Percentiles rank a stretch among this genome's conserved stretches.
These are phyloP conservation scores for Macrochelys suwanniensis DNA, from an alignment of 2,797 vertebrate species.

Conservation along the genomic window DNA sequence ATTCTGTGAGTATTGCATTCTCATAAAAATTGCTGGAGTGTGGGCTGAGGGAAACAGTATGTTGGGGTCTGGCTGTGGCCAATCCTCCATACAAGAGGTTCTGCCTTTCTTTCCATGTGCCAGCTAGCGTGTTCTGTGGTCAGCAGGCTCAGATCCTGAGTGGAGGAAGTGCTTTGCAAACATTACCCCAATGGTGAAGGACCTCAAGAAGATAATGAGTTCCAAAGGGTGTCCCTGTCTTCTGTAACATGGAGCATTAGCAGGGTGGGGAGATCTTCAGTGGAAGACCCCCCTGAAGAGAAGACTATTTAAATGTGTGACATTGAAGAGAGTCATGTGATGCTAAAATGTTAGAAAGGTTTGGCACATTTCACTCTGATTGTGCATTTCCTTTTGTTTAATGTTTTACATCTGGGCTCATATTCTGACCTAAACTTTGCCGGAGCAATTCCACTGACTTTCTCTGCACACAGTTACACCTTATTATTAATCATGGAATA, in stretches of 20 bases:
- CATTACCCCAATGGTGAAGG: not conserved
- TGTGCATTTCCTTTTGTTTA: conserved; percentile 68
- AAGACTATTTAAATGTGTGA: not conserved
- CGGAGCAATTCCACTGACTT: conserved; percentile 30
- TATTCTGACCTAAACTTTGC: conserved; percentile 53
- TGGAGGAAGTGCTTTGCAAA: not conserved
- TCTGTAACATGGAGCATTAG: not conserved
- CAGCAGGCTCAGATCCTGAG: not conserved
- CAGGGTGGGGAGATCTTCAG: not conserved
- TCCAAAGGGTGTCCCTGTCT: not conserved
- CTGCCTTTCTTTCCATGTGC: not conserved
- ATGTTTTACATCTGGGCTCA: conserved; percentile 57
- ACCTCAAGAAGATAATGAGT: not conserved
- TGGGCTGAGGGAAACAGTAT: not conserved
- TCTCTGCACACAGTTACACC: not conserved
- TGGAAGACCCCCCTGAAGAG: not conserved
- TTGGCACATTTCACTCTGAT: not conserved
- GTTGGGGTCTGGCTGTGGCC: accelerated
- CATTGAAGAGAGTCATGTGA: conserved; percentile 4
- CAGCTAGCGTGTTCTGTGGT: accelerated
- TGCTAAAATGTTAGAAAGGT: conserved; percentile 35
- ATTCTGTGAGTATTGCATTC: not conserved
- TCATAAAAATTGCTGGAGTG: not conserved
- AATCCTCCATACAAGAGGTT: accelerated
- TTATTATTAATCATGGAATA: conserved; percentile 10